These are phyloP conservation scores for Onchidella celtica DNA, from an alignment of 2,888 invertebrate species.

Conservation along the genomic window DNA sequence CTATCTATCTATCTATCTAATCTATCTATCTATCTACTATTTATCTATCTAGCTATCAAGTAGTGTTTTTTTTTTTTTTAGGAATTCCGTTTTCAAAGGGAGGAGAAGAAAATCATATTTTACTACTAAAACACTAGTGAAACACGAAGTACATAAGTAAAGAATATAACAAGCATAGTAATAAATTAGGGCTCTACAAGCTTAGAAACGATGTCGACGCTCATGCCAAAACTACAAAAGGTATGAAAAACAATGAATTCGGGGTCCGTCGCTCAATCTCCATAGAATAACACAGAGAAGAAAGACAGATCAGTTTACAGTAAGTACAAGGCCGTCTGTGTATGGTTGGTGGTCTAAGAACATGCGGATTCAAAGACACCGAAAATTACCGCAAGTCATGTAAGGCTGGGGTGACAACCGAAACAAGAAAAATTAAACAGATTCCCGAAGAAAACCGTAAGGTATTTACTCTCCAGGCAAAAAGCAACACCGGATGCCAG, in stretches of 20 bases:
- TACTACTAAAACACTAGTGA: too few species aligned
- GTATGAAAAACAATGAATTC: not conserved
- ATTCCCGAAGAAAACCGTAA: constrained; percentile 6
- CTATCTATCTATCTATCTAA: too few species aligned
- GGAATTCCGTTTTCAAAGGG: too few species aligned
- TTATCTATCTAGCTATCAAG: too few species aligned
- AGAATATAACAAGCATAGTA: too few species aligned
- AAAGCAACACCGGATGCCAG: not conserved
- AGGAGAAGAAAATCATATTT: too few species aligned
- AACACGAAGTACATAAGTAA: too few species aligned
- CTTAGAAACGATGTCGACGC: too few species aligned
- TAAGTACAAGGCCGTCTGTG: not conserved
- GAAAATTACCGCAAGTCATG: constrained; percentile 8
- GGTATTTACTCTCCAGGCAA: not conserved
- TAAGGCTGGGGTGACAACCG: not conserved
- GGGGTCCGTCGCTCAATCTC: not conserved
- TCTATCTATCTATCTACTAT: too few species aligned
- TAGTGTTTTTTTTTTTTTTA: too few species aligned
- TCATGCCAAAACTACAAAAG: not conserved
- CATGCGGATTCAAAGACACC: constrained; percentile 7
- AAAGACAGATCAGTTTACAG: not conserved
- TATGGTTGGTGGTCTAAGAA: not conserved
- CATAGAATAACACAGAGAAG: not conserved
- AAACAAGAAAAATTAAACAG: constrained; percentile 1
- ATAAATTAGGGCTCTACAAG: too few species aligned